A percentile compares a stretch with the other conserved stretches of the same genome.
phyloP scores from a whole-genome alignment of 2,113 vertebrate species.

The Erythrocercus mccallii region DNA sequence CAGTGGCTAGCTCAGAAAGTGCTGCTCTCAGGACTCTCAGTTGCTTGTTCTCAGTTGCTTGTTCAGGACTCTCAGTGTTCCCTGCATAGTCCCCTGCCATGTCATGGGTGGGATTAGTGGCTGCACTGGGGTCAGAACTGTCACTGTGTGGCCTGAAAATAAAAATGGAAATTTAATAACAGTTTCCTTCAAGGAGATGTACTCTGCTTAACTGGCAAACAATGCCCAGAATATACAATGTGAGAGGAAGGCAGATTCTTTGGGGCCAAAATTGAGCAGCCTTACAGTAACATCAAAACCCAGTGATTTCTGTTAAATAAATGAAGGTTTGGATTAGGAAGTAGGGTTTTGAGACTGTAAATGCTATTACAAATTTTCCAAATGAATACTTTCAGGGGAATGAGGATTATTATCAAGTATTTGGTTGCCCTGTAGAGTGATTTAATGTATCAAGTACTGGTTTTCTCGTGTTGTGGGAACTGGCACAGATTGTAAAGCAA shows the following conservation, averaged over 20 bases:
- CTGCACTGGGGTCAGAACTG: background rate
- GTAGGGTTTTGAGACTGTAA: background rate
- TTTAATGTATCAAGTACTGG: slow-evolving; percentile 1
- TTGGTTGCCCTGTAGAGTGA: background rate
- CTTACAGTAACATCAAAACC: background rate
- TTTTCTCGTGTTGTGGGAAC: background rate
- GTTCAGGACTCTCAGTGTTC: background rate
- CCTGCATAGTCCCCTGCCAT: background rate
- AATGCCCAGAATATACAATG: background rate
- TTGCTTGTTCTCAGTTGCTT: background rate
- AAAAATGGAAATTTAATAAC: background rate
- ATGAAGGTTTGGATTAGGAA: background rate
- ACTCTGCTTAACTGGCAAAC: background rate
- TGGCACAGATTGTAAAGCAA: slow-evolving; percentile 21
- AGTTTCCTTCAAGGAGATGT: background rate
- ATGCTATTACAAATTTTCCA: slow-evolving; percentile 33
- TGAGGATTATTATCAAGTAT: slow-evolving; percentile 5
- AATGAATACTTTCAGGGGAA: background rate
- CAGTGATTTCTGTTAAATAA: slow-evolving; percentile 11
- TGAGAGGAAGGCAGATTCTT: background rate
- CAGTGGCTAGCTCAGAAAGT: background rate
- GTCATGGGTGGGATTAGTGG: background rate
- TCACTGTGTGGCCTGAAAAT: background rate
- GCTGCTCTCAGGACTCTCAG: background rate
- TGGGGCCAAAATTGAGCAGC: background rate